Evolutionary conservation across 2,113 vertebrate species (phyloP).

Genomic region (Aegypius monachus): DNA sequence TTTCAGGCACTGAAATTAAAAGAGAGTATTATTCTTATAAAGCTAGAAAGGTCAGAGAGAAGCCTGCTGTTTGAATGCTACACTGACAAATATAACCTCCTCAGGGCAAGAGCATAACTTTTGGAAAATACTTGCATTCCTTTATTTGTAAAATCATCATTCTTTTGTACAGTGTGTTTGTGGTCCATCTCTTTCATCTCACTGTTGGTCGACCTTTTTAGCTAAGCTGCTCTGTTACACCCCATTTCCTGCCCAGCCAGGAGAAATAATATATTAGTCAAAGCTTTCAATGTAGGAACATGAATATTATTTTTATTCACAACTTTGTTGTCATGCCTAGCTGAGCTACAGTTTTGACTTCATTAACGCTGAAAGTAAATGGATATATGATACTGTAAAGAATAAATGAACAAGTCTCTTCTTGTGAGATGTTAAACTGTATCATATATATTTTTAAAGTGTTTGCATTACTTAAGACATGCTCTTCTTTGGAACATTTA

Average conservation of each 20-base stretch:
- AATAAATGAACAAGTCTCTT: neutral
- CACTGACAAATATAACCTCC: neutral
- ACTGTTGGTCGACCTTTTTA: neutral
- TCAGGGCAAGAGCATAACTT: neutral
- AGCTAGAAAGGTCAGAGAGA: neutral
- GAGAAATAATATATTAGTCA: neutral
- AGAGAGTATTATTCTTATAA: neutral
- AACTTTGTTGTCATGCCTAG: neutral
- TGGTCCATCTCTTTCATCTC: neutral
- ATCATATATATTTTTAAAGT: neutral
- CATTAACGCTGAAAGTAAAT: neutral
- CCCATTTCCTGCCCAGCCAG: neutral
- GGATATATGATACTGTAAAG: neutral
- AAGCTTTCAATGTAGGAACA: neutral
- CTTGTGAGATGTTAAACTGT: neutral
- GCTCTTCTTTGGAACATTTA: neutral
- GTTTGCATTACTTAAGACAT: neutral
- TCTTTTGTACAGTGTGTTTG: neutral
- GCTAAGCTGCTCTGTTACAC: neutral
- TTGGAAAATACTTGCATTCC: neutral
- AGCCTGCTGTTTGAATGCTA: neutral
- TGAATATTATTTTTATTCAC: neutral
- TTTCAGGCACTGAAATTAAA: neutral
- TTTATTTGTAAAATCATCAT: neutral
- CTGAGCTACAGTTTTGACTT: neutral